Conservation (phyloP, 2,888 invertebrate species). For the Xylophagus ater region DNA sequence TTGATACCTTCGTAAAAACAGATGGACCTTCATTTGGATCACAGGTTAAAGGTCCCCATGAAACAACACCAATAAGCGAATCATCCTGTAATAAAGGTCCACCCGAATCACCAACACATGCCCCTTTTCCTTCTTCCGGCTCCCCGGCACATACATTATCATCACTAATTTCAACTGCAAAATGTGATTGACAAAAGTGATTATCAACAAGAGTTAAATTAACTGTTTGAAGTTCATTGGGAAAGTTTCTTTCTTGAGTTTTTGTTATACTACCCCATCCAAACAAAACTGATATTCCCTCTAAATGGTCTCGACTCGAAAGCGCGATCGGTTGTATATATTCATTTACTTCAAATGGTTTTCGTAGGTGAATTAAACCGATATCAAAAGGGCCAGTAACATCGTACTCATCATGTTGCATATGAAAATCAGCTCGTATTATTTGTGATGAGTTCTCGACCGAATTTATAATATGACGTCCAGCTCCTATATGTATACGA, state of each 20-base stretch:
- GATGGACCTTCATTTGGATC: conserved; percentile 26
- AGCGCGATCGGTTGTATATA: conserved; percentile 11
- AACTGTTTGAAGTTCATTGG: conserved; percentile 10
- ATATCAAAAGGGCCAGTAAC: conserved; percentile 16
- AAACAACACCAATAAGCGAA: conserved; percentile 30
- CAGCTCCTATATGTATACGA: conserved; percentile 11
- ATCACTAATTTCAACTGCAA: conserved; percentile 8
- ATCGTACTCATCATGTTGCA: conserved; percentile 9
- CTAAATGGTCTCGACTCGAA: neutral
- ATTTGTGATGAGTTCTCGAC: conserved; percentile 7
- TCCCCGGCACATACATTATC: conserved; percentile 17
- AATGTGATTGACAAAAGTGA: conserved; percentile 10
- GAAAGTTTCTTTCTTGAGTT: conserved; percentile 7
- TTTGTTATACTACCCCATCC: conserved; percentile 18
- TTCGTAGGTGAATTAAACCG: conserved; percentile 13
- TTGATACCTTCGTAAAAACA: conserved; percentile 30
- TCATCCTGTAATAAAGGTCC: conserved; percentile 17
- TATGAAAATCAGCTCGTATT: conserved; percentile 6
- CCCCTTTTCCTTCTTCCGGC: conserved; percentile 11
- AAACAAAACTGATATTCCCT: conserved; percentile 10
- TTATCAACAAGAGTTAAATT: conserved; percentile 12
- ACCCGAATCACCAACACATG: conserved; percentile 22
- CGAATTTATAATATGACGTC: conserved; percentile 11
- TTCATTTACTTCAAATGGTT: conserved; percentile 13
- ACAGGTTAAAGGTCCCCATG: conserved; percentile 34